A percentile compares a stretch with the other conserved stretches of the same genome.
These are phyloP conservation scores for Phenacoccus solenopsis DNA, from an alignment of 1,140 invertebrate species.

Conservation along the genomic window DNA sequence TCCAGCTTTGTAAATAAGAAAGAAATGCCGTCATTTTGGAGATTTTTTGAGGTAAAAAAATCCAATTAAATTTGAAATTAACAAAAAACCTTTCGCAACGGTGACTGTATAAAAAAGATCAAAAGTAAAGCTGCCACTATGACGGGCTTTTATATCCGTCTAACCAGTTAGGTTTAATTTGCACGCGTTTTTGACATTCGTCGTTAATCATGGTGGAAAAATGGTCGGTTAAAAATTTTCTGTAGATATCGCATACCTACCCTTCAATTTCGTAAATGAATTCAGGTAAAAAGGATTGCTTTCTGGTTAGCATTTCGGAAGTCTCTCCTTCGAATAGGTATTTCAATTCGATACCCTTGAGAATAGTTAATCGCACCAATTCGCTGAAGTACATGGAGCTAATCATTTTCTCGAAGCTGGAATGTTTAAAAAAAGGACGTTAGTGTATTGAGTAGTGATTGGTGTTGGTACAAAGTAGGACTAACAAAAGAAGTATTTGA, in stretches of 20 bases:
- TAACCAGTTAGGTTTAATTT: conserved; percentile 64
- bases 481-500: too few species aligned
- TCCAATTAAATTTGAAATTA: too few species aligned
- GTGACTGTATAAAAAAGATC: too few species aligned
- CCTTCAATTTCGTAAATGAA: conserved; percentile 94
- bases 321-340: conserved; percentile 58
- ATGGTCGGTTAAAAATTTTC: background rate
- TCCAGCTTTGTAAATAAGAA: too few species aligned
- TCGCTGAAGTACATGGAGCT: conserved; percentile 86
- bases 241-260: conserved; percentile 35
- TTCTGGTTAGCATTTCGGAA: conserved; percentile 53
- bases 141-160: background rate
- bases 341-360: conserved; percentile 59
- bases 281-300: conserved; percentile 81
- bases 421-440: too few species aligned
- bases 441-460: too few species aligned
- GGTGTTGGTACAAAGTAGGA: too few species aligned
- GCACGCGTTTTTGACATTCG: too few species aligned
- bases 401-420: conserved; percentile 75
- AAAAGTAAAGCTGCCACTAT: too few species aligned
- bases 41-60: too few species aligned
- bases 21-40: too few species aligned
- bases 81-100: too few species aligned
- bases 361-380: conserved; percentile 56
- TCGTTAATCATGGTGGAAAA: background rate